Base-by-base conservation (phyloP, 2,888 invertebrate species). In the Papilio elwesi region DNA sequence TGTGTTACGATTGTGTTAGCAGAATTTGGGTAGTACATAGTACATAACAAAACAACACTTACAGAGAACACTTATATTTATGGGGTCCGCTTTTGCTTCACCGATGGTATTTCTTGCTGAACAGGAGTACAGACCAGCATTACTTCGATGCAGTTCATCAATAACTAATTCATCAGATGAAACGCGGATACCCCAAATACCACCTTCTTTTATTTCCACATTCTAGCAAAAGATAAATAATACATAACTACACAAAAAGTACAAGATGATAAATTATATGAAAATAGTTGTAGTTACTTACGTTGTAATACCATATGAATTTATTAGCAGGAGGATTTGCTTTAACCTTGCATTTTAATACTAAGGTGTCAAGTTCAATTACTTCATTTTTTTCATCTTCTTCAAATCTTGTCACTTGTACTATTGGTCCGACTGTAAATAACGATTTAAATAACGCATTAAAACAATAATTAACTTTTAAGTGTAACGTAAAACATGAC, bases 241-340 rank as follows among this genome's bases (percentile, higher is more conserved):
- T 12, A 55, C 15, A 13, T 57, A 49, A 55, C n/a, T n/a, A n/a
- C 26, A 26, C 1, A 4, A 52, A 43, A 4, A 12, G 0, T 6
- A 9, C 15, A 15, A 43, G 43, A 3, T 43, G 43, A 9, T 43
- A 43, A 16, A 38, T 16, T 15, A 0, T 1, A 2, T 53, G 13
- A n/a, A 4, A 68, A 16, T 12, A 13, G 8, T 5, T 7, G 6
- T 48, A 26, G n/a, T 51, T 51, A 67, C 93, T 91, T 78, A 93
- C 93, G 83, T 93, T 92, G 81, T 87, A 93, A 82, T 89, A 93
- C 93, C 93, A 93, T 48, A 76, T 85, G 77, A 88, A 87, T 70
- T 81, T 85, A 16, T 87, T 84, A n/a, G 91, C 89, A 0, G 92
- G 90, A n/a, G 94, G 94, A 78, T 94, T 94, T 68, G 94, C 91